These are phyloP conservation scores for Catharus minimus DNA, from an alignment of 2,113 vertebrate species.

Conservation along the genomic window DNA sequence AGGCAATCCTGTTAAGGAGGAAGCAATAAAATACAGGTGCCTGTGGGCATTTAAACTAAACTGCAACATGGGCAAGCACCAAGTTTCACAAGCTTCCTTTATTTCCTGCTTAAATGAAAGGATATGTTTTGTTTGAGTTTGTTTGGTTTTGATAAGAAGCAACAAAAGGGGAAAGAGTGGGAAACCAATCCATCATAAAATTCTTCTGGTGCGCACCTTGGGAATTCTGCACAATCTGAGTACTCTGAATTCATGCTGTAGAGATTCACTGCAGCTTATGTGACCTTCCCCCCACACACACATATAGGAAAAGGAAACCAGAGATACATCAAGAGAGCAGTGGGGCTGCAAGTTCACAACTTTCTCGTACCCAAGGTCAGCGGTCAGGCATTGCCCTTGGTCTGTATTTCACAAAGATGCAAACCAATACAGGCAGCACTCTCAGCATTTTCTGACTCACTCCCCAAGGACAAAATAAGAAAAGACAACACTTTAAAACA, in stretches of 20 bases:
- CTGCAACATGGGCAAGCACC: not conserved
- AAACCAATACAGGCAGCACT: rapidly evolving
- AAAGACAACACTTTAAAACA: not conserved
- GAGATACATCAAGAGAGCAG: not conserved
- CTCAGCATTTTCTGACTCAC: not conserved
- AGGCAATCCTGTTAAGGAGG: not conserved
- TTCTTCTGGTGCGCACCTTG: not conserved
- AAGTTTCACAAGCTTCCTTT: not conserved
- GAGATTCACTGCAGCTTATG: not conserved
- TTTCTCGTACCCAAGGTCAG: not conserved
- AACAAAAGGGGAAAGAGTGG: not conserved
- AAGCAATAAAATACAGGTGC: not conserved
- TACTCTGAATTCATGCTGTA: not conserved
- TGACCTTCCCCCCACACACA: not conserved
- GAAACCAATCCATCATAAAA: not conserved
- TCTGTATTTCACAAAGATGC: not conserved
- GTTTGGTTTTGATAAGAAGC: not conserved
- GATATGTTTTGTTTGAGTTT: not conserved
- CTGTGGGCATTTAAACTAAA: not conserved
- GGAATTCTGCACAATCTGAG: not conserved
- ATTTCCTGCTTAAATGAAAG: not conserved
- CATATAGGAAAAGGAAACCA: not conserved
- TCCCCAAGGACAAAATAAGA: not conserved
- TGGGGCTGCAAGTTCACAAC: not conserved
- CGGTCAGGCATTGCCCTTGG: not conserved